Evolutionary conservation across 2,113 vertebrate genomes (phyloP).

Genomic region (Rhinolophus ferrumequinum): DNA sequence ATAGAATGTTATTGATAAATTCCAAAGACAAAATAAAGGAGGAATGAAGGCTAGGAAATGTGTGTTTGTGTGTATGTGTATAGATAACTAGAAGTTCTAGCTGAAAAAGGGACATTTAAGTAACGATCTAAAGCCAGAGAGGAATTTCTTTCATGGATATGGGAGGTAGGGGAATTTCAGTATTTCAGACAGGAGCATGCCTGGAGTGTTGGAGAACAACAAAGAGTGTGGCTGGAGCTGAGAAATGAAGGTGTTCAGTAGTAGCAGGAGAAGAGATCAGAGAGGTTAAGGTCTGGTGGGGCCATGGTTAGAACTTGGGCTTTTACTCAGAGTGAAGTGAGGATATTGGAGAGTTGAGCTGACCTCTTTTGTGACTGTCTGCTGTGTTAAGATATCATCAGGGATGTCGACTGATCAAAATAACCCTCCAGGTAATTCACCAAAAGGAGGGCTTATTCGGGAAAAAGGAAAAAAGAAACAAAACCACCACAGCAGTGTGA

Average conservation of each 20-base stretch:
- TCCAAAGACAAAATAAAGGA: neutral
- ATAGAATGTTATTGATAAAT: neutral
- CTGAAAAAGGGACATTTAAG: neutral
- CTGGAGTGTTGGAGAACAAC: neutral
- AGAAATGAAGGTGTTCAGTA: neutral
- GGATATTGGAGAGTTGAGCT: neutral
- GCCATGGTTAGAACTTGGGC: neutral
- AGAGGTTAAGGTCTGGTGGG: neutral
- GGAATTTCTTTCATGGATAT: neutral
- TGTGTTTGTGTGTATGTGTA: neutral
- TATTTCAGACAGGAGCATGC: neutral
- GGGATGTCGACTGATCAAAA: no score
- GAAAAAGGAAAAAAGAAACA: no score
- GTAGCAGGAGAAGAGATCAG: neutral
- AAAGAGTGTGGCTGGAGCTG: neutral
- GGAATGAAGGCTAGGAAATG: neutral
- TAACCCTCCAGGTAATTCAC: no score
- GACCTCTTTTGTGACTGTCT: neutral
- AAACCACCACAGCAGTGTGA: no score
- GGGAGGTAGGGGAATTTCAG: neutral
- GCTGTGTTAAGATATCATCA: neutral
- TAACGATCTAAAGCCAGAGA: neutral
- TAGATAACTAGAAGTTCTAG: neutral
- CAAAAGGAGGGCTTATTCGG: no score
- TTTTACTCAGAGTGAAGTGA: neutral